Evolutionary conservation across 2,888 invertebrate genomes (phyloP).

Genomic region (Chloromyia formosa): DNA sequence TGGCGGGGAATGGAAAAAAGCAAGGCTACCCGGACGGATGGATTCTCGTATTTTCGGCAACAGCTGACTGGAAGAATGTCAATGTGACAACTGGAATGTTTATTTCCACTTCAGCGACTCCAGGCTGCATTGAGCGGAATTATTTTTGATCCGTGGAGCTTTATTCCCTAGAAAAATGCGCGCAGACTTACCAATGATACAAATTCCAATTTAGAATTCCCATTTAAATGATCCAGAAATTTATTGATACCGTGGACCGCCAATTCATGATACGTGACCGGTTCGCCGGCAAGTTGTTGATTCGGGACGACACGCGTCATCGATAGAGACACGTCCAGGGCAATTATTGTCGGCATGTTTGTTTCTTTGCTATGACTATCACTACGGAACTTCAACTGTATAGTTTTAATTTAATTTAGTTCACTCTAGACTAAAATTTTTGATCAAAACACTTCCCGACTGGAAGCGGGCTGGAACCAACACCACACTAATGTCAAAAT

Average conservation of each 20-base stretch:
- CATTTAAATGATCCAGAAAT: constrained; percentile 59
- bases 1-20: constrained; percentile 30
- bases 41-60: constrained; percentile 26
- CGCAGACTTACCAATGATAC: constrained; percentile 47
- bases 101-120: neutral
- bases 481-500: neutral
- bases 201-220: constrained; percentile 56
- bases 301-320: constrained; percentile 57
- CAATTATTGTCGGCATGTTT: constrained; percentile 63
- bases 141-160: neutral
- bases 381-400: too few relatives aligned
- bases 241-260: constrained; percentile 61
- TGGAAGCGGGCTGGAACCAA: too few relatives aligned
- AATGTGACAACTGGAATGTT: constrained; percentile 2
- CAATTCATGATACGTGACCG: constrained; percentile 60
- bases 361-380: neutral
- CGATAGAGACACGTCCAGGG: constrained; percentile 62
- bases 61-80: constrained; percentile 20
- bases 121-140: neutral
- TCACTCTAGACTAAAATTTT: neutral
- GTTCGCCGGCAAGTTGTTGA: constrained; percentile 53
- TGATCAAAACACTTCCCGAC: neutral
- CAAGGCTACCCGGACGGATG: neutral
- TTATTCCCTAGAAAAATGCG: neutral
- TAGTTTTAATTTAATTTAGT: too few relatives aligned